These are phyloP conservation scores for Heteromyza rotundicornis DNA, from an alignment of 2,888 invertebrate genomes.

Conservation along the genomic window DNA sequence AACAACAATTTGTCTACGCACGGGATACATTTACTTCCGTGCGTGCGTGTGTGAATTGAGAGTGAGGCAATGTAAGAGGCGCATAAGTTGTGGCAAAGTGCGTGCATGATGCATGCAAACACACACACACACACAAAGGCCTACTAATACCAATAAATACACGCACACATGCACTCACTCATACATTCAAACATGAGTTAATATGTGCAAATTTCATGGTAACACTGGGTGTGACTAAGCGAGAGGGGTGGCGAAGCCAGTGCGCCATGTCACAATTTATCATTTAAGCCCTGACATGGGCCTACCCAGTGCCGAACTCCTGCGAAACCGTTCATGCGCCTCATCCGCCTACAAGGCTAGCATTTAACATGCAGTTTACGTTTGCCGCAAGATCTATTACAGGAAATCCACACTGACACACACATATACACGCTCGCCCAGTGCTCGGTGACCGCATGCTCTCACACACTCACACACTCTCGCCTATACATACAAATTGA, in stretches of 20 bases:
- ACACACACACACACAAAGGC: not conserved
- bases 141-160: slow-evolving; percentile 15
- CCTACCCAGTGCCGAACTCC: not conserved
- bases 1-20: slow-evolving; percentile 27
- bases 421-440: slow-evolving; percentile 9
- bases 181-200: slow-evolving; percentile 48
- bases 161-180: not conserved
- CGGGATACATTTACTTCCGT: slow-evolving; percentile 26
- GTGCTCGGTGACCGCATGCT: not conserved
- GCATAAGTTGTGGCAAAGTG: slow-evolving; percentile 2
- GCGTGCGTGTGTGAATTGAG: not conserved
- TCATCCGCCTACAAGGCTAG: slow-evolving; percentile 34
- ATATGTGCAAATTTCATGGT: slow-evolving; percentile 48
- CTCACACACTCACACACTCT: not conserved
- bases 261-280: not conserved
- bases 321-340: not conserved
- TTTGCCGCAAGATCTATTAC: slow-evolving; percentile 58
- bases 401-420: slow-evolving; percentile 48
- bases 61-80: not conserved
- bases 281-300: not conserved
- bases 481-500: slow-evolving; percentile 47
- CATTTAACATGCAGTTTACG: slow-evolving; percentile 55
- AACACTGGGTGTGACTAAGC: not conserved
- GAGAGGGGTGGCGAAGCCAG: not conserved
- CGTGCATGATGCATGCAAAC: not conserved